Evolutionary conservation across 2,888 invertebrate species (phyloP), one percentile per base, ranked within the genome.

Genomic region (Eupithecia exiguata): DNA sequence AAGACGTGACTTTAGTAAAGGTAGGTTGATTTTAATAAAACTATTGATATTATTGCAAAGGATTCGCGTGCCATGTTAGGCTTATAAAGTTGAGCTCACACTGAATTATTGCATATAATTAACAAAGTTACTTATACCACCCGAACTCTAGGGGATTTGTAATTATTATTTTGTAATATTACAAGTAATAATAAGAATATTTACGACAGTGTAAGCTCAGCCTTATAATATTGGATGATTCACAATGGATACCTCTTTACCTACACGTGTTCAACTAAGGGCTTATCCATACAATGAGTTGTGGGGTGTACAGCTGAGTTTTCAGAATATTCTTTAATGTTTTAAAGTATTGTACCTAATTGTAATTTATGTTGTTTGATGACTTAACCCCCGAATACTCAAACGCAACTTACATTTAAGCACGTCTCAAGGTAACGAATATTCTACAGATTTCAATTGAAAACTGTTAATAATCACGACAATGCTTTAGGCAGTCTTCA

Each of bases 301-400:
- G 75, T 73, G 72, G 67, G 68, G 72, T 76, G 71, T 63, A 70
- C 78, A 79, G 78, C 79, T 83, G 84, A 85, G 84, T 81, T 74
- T 82, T 85, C 84, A 88, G 86, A 88, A 81, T 80, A 86, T 86
- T 86, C 76, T 77, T 76, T 79, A 74, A 78, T 72, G 69, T 72
- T 76, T 10, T 21, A 49, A 25, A 25, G 12, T 58, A 58, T 25
- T 5, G 53, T 58, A 58, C 46, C 16, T 18, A 21, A 16, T n/a
- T 53, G 18, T 18, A n/a, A 6, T 16, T 0, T n/a, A 7, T 4
- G 49, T 49, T 49, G n/a, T n/a, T 3, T 9, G 49, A n/a, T n/a
- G n/a, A 49, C 2, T n/a, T 49, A 30, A 30, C 30, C 30, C 30
- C 4, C 30, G 30, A 30, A 30, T 30, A 30, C 30, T 30, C 30